phyloP scores from a whole-genome alignment of 2,888 invertebrate genomes.

The Fissipunctia ypsillon region DNA sequence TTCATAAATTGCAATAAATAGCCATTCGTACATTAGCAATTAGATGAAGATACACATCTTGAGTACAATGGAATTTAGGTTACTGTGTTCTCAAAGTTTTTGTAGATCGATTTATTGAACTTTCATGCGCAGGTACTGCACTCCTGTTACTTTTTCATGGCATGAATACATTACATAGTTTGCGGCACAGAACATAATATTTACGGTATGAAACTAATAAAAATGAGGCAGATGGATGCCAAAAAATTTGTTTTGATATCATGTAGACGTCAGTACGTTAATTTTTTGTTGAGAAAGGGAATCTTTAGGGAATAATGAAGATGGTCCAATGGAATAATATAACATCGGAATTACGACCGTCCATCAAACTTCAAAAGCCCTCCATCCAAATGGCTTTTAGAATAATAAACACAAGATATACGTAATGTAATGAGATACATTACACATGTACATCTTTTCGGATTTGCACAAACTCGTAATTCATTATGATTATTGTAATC shows the following conservation, averaged over 20 bases:
- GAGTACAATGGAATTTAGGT: conserved; percentile 14
- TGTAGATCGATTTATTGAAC: conserved; percentile 27
- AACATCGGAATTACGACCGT: conserved; percentile 11
- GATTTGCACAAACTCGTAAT: conserved; percentile 11
- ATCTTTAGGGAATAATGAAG: conserved; percentile 31
- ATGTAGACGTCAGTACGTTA: conserved; percentile 13
- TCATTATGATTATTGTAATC: conserved; percentile 14
- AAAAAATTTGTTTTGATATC: conserved; percentile 42
- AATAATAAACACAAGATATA: conserved; percentile 46
- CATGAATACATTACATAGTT: conserved; percentile 13
- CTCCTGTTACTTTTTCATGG: not conserved
- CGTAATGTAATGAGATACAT: too few species aligned
- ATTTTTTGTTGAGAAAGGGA: conserved; percentile 15
- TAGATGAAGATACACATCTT: conserved; percentile 27
- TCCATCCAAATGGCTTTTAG: conserved; percentile 21
- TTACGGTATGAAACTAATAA: conserved; percentile 45
- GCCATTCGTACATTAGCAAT: conserved; percentile 48
- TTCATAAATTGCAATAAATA: conserved; percentile 39
- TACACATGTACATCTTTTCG: not conserved
- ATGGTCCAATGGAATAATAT: conserved; percentile 23
- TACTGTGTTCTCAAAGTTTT: not conserved
- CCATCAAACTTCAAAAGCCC: conserved; percentile 55
- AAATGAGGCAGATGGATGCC: conserved; percentile 41
- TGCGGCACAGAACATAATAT: conserved; percentile 51
- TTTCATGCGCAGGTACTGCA: not conserved